Evolutionary conservation across 2,888 invertebrate species (phyloP), one percentile per base, ranked within the genome.

Genomic region (Spodoptera exigua): DNA sequence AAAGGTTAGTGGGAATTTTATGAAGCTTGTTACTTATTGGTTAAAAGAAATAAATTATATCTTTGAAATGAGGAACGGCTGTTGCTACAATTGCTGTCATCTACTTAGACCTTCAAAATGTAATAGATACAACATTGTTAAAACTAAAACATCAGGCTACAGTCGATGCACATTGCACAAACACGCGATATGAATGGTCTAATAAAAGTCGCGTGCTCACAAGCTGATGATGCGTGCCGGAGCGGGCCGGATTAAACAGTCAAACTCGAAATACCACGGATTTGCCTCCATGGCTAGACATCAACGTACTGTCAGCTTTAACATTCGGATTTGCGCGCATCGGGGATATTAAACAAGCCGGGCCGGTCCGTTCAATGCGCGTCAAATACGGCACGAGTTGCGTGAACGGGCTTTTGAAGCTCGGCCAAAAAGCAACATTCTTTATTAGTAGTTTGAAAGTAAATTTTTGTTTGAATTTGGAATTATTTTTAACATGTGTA

Each of bases 271-370:
- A 84, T 84, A 81, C 84, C 79, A 74, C 76, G 82, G 86, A 84
- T 85, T 86, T 78, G 81, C 74, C 68, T 76, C 69, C 73, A 79
- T 77, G 83, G 80, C 79, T 82, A 84, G 80, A 82, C 82, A 77
- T 80, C 72, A 74, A 70, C 83, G 85, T 83, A 73, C 84, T 86
- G 88, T 87, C 89, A 86, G 84, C 80, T 83, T 81, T 84, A 87
- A 87, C 87, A 85, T 84, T 81, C 83, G 86, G 89, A 89, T 91
- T 90, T 88, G 84, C 65, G 81, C 76, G 82, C 80, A 88, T 86
- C 78, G 82, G 83, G 83, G 85, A 88, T 87, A 89, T 91, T 88
- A 89, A 90, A 88, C 87, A 83, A 80, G 84, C 84, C 74, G 74
- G 66, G 62, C 58, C 60, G 62, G 61, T 62, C 55, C 70, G 64